Conservation (phyloP, 2,888 invertebrate species). For the Xanthorhoe spadicearia region DNA sequence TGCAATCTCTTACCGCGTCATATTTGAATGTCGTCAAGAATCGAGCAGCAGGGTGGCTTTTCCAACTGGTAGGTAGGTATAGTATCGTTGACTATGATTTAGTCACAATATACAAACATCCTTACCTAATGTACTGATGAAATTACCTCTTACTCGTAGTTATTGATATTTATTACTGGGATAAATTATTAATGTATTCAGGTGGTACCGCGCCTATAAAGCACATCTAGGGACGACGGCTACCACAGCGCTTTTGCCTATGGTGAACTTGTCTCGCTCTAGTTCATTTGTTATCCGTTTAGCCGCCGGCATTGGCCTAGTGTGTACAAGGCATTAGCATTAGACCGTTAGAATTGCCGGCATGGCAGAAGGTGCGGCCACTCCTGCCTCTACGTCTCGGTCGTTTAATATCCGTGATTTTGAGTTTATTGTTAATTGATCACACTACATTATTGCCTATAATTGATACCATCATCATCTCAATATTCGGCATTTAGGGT, state of each 20-base stretch:
- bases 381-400: background rate
- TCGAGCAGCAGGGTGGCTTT: no score
- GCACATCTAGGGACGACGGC: background rate
- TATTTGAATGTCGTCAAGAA: no score
- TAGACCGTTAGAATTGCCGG: conserved; percentile 25
- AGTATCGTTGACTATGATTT: background rate
- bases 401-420: background rate
- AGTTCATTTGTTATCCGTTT: conserved; percentile 4
- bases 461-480: no score
- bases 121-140: background rate
- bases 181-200: background rate
- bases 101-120: no score
- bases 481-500: no score
- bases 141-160: background rate
- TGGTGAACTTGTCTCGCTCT: conserved; percentile 4
- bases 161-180: background rate
- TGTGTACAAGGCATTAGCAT: conserved; percentile 16
- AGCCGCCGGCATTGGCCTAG: conserved; percentile 12
- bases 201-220: background rate
- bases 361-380: conserved; percentile 14
- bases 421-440: background rate
- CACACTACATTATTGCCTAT: no score
- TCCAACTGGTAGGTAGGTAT: no score
- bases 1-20: no score
- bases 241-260: background rate